Evolutionary conservation across 2,797 vertebrate genomes (phyloP).

Genomic region (Pelochelys cantorii): DNA sequence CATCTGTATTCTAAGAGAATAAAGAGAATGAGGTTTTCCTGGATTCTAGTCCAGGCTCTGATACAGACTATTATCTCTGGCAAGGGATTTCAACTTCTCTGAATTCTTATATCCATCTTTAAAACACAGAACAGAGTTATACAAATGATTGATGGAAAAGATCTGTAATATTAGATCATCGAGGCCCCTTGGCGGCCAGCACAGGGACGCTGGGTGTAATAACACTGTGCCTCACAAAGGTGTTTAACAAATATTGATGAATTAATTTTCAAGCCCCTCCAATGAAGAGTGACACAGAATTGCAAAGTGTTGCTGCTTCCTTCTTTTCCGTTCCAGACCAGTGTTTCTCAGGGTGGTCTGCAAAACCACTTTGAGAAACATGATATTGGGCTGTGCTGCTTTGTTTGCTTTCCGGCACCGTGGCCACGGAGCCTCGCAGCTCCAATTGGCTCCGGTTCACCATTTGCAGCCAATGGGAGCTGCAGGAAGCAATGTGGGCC

Average conservation of each 20-base stretch:
- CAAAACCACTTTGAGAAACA: too few relatives aligned
- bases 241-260: conserved; percentile 52
- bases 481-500: too few relatives aligned
- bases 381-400: too few relatives aligned
- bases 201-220: conserved; percentile 23
- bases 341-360: too few relatives aligned
- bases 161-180: background rate
- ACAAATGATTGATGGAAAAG: conserved; percentile 11
- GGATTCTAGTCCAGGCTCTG: background rate
- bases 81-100: conserved; percentile 4
- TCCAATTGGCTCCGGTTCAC: too few relatives aligned
- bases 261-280: conserved; percentile 7
- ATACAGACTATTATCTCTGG: background rate
- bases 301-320: conserved; percentile 34
- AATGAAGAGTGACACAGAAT: conserved; percentile 29
- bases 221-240: conserved; percentile 21
- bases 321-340: conserved; percentile 30
- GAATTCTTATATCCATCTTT: background rate
- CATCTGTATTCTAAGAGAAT: background rate
- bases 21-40: background rate
- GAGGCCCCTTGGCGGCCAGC: background rate
- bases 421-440: too few relatives aligned
- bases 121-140: background rate
- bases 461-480: too few relatives aligned
- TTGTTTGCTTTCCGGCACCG: too few relatives aligned